Evolutionary conservation across 2,888 invertebrate genomes (phyloP).

Genomic region (Lithophane socia): DNA sequence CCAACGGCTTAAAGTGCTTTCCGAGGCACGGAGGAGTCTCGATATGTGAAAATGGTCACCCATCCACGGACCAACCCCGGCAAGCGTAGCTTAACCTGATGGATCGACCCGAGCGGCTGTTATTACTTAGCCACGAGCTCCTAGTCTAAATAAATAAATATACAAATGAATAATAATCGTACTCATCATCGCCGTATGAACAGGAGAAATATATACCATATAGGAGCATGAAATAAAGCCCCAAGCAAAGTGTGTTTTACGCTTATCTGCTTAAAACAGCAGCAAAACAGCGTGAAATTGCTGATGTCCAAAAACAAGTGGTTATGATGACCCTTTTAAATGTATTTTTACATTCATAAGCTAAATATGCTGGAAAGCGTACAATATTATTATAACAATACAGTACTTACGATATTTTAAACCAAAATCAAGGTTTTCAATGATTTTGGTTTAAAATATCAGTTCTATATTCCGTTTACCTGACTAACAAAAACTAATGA

Average conservation of each 20-base stretch:
- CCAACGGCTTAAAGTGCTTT: too few species aligned
- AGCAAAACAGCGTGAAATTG: not conserved
- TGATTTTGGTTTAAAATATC: not conserved
- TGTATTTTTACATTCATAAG: not conserved
- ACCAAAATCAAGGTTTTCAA: not conserved
- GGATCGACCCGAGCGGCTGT: too few species aligned
- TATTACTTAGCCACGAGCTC: too few species aligned
- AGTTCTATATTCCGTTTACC: not conserved
- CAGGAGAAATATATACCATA: not conserved
- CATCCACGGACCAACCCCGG: too few species aligned
- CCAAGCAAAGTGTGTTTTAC: not conserved
- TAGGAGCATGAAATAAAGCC: not conserved
- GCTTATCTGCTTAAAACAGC: not conserved
- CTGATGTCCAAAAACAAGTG: not conserved
- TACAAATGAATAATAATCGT: too few species aligned
- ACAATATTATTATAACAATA: not conserved
- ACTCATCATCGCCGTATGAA: not conserved
- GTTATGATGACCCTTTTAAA: not conserved
- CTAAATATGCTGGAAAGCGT: not conserved
- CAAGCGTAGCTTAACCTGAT: too few species aligned
- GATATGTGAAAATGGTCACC: too few species aligned
- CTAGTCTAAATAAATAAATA: too few species aligned
- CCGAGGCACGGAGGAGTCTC: too few species aligned
- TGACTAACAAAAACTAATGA: not conserved
- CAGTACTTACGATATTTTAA: not conserved